A percentile compares a stretch with the other conserved stretches of the same genome.
Conservation (phyloP, 2,797 vertebrate species). For the Chelidonichthys spinosus region DNA sequence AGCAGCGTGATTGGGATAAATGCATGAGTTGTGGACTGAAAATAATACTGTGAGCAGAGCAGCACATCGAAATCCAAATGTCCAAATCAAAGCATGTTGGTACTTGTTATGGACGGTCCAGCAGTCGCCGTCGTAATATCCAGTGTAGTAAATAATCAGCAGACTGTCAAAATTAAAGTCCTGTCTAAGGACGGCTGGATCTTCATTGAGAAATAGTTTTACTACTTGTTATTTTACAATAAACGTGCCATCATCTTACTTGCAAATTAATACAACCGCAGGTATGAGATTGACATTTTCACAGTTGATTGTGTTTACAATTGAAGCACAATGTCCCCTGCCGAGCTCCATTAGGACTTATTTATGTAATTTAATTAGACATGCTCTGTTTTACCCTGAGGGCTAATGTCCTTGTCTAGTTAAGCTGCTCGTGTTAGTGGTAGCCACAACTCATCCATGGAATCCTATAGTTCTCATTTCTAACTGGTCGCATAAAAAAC, state of each 20-base stretch:
- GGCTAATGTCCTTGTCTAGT: constrained; percentile 65
- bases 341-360: constrained; percentile 63
- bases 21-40: not conserved
- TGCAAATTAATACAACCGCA: constrained; percentile 62
- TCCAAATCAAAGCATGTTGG: not conserved
- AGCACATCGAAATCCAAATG: not conserved
- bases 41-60: not conserved
- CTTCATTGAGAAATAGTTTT: constrained; percentile 21
- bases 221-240: constrained; percentile 30
- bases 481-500: not conserved
- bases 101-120: not conserved
- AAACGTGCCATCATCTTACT: constrained; percentile 40
- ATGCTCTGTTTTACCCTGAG: constrained; percentile 55
- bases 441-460: constrained; percentile 70
- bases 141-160: not conserved
- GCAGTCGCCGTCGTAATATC: not conserved
- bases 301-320: constrained; percentile 72
- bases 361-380: constrained; percentile 73
- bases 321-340: constrained; percentile 57
- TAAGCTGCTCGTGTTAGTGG: constrained; percentile 76
- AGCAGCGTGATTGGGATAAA: not conserved
- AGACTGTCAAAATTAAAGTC: constrained; percentile 5
- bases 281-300: constrained; percentile 73
- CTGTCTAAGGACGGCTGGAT: not conserved
- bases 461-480: constrained; percentile 12